Evolutionary conservation across 1,140 invertebrate genomes (phyloP).

Genomic region (Drosophila ananassae): DNA sequence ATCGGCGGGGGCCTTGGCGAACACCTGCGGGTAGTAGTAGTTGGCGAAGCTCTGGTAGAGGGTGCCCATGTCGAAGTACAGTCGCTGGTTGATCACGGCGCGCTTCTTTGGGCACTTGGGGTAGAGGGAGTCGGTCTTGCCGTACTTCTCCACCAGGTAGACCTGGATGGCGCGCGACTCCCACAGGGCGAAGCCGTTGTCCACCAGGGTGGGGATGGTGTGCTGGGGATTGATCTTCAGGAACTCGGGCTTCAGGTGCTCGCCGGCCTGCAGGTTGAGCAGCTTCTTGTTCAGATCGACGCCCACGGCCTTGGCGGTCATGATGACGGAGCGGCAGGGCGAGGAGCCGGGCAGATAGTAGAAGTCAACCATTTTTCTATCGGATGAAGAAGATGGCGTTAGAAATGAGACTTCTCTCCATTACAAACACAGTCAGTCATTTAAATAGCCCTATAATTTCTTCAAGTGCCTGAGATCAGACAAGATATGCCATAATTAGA

Average conservation of each 20-base stretch:
- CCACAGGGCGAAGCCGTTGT: slow-evolving; percentile 87
- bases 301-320: slow-evolving; percentile 89
- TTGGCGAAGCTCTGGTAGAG: slow-evolving; percentile 87
- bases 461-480: slow-evolving; percentile 11
- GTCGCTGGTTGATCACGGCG: slow-evolving; percentile 89
- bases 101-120: slow-evolving; percentile 88
- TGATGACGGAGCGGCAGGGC: slow-evolving; percentile 89
- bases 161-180: slow-evolving; percentile 90
- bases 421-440: neutral
- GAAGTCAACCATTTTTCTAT: slow-evolving; percentile 84
- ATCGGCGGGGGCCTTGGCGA: slow-evolving; percentile 87
- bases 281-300: slow-evolving; percentile 89
- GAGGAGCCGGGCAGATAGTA: slow-evolving; percentile 89
- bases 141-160: slow-evolving; percentile 89
- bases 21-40: slow-evolving; percentile 89
- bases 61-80: slow-evolving; percentile 90
- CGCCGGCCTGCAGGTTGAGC: slow-evolving; percentile 87
- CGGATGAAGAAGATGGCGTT: slow-evolving; percentile 11
- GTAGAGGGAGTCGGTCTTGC: slow-evolving; percentile 88
- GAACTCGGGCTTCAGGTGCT: slow-evolving; percentile 89
- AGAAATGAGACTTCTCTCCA: neutral
- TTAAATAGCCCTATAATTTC: neutral
- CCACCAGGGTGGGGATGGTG: slow-evolving; percentile 88
- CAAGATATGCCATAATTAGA: slow-evolving; percentile 44
- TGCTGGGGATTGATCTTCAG: slow-evolving; percentile 87